Base-by-base conservation (phyloP, 2,113 vertebrate genomes). In the Lophura nycthemera region DNA sequence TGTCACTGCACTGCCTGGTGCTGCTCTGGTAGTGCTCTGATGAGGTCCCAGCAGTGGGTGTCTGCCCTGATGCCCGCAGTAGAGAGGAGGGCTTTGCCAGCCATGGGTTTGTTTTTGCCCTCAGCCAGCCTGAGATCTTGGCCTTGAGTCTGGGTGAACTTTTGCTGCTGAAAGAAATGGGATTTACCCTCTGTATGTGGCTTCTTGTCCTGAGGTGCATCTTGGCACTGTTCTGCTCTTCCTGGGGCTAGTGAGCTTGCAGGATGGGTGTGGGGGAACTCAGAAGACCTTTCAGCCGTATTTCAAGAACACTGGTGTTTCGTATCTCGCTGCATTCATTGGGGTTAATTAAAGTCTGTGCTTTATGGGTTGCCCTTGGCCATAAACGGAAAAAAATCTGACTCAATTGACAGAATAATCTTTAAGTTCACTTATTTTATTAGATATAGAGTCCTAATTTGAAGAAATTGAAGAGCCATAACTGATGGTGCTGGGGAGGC, bases 391-490 rank as follows among this genome's bases (percentile, higher is more conserved):
- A 91, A 70, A 36, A 90, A 89, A 25, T 65, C 69, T 77, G 76
- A 60, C 72, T 94, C 95, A 90, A 80, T 5, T 93, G 64, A 94
- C 93, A 86, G 52, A 70, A 17, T 74, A 74, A 93, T 93, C 79
- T 88, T 94, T 93, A 94, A 90, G 38, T 60, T 93, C 60, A 83
- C 93, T 88, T 96, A 71, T 94, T 95, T 96, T 94, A 95, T 96
- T 94, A 96, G 67, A 91, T 89, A 85, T 43, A 76, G 83, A 50
- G 36, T 47, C 64, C 79, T 91, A 93, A 94, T 94, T 77, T 83
- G 86, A 95, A 91, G 80, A 91, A 80, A 88, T 73, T 74, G 72
- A 91, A 65, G 10, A 88, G 3, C 72, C 29, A 27, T 81, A 94
- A 93, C 77, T 86, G 92, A 74, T 32, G 34, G 38, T 74, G 34